Evolutionary conservation across 1,140 invertebrate species (phyloP).

Genomic region (Thrips palmi): DNA sequence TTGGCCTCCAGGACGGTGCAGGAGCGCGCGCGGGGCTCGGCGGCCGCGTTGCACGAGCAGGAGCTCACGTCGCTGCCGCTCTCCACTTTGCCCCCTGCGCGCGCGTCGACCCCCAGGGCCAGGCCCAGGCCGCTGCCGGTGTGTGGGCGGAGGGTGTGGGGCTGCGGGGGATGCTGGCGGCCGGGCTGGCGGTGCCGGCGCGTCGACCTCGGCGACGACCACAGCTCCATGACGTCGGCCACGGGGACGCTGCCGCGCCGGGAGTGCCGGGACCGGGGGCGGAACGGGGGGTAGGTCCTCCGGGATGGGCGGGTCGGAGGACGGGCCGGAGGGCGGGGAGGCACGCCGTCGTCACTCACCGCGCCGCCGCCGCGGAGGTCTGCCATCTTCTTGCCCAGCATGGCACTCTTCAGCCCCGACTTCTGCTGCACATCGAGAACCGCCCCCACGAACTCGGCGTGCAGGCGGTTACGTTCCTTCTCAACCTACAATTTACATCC

Average conservation of each 20-base stretch:
- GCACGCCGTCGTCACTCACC: conserved; percentile 45
- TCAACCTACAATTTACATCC: conserved; percentile 29
- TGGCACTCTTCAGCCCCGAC: conserved; percentile 50
- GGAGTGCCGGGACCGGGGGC: conserved; percentile 37
- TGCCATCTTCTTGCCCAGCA: conserved; percentile 55
- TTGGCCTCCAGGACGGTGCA: too few relatives aligned
- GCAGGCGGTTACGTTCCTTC: conserved; percentile 57
- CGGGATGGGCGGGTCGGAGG: conserved; percentile 38
- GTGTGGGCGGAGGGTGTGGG: too few relatives aligned
- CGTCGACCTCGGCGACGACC: too few relatives aligned
- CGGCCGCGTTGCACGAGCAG: too few relatives aligned
- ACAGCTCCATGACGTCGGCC: neutral
- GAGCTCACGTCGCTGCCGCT: too few relatives aligned
- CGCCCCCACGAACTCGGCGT: conserved; percentile 57
- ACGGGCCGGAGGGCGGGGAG: too few relatives aligned
- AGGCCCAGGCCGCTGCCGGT: too few relatives aligned
- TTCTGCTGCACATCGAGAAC: conserved; percentile 74
- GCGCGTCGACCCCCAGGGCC: too few relatives aligned
- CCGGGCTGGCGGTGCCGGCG: too few relatives aligned
- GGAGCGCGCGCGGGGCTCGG: too few relatives aligned
- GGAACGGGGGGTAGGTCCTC: conserved; percentile 35
- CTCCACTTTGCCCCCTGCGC: too few relatives aligned
- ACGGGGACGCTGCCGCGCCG: conserved; percentile 24
- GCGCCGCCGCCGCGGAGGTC: conserved; percentile 44
- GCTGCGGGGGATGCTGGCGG: too few relatives aligned